A percentile compares a stretch with the other conserved stretches of the same genome.
These are phyloP conservation scores for Tetrao urogallus DNA, from an alignment of 2,113 vertebrate genomes.

Conservation along the genomic window DNA sequence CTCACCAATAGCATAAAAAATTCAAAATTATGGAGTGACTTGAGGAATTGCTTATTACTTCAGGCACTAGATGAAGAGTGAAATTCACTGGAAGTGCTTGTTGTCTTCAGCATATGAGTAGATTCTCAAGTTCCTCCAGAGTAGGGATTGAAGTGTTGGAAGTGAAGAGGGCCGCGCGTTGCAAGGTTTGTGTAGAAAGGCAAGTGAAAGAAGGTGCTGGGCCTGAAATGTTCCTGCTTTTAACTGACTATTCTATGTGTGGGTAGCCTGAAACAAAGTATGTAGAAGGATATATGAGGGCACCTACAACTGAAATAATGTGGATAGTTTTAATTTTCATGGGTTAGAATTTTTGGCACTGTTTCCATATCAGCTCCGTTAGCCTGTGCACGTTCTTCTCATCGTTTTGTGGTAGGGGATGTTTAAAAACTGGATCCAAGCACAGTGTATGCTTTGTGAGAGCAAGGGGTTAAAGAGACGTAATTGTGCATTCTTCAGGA, in stretches of 20 bases:
- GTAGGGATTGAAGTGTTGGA: neutral
- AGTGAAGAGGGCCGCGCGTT: neutral
- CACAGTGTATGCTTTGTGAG: neutral
- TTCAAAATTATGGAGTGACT: neutral
- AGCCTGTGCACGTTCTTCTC: neutral
- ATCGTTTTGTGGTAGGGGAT: neutral
- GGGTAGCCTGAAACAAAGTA: neutral
- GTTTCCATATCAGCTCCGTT: neutral
- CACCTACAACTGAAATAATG: neutral
- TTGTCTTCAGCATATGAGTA: fast-evolving
- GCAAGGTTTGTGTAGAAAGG: neutral
- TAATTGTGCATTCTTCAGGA: constrained; percentile 41
- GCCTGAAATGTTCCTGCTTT: neutral
- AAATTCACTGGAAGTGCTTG: neutral
- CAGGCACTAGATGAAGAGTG: neutral
- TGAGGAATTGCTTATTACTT: neutral
- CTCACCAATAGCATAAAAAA: neutral
- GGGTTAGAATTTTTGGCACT: neutral
- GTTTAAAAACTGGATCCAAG: neutral
- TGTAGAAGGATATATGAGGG: neutral
- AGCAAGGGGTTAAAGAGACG: constrained; percentile 48
- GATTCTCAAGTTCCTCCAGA: neutral
- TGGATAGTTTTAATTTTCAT: neutral
- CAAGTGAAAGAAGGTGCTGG: neutral
- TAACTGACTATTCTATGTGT: neutral